These are phyloP conservation scores for Eurois occulta DNA, from an alignment of 2,888 invertebrate genomes.

Conservation along the genomic window DNA sequence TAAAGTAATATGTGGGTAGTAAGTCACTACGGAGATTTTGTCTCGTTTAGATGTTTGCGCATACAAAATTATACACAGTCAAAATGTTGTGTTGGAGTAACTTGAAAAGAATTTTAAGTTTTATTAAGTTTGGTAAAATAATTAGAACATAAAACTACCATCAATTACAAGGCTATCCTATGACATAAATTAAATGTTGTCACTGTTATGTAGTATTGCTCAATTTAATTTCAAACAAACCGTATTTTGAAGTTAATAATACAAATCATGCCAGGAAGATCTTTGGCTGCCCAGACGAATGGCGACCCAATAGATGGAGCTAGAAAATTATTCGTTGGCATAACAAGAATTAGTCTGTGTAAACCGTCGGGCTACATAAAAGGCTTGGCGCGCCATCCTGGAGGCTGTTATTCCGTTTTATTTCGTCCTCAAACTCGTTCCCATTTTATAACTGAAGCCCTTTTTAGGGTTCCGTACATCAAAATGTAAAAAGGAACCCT, in stretches of 20 bases:
- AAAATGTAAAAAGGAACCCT: too few species aligned
- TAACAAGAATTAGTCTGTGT: slow-evolving; percentile 62
- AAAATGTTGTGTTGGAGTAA: background rate
- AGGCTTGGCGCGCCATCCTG: slow-evolving; percentile 19
- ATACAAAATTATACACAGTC: background rate
- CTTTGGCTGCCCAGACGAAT: slow-evolving; percentile 1
- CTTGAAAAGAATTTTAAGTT: background rate
- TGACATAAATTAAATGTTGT: background rate
- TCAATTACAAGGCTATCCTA: background rate
- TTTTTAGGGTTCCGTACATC: too few species aligned
- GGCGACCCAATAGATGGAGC: slow-evolving; percentile 28
- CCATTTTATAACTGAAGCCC: slow-evolving; percentile 31
- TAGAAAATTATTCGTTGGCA: slow-evolving; percentile 49
- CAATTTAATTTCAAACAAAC: background rate
- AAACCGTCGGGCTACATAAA: slow-evolving; percentile 43
- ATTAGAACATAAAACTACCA: background rate
- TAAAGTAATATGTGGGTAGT: background rate
- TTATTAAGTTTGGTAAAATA: background rate
- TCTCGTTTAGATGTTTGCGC: background rate
- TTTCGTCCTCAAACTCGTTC: slow-evolving; percentile 26
- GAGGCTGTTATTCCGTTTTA: slow-evolving; percentile 47
- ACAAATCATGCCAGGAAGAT: background rate
- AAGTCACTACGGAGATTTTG: background rate
- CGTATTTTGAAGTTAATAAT: background rate
- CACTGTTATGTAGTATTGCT: background rate